phyloP scores from a whole-genome alignment of 2,888 invertebrate species.

The Drosophila falleni region DNA sequence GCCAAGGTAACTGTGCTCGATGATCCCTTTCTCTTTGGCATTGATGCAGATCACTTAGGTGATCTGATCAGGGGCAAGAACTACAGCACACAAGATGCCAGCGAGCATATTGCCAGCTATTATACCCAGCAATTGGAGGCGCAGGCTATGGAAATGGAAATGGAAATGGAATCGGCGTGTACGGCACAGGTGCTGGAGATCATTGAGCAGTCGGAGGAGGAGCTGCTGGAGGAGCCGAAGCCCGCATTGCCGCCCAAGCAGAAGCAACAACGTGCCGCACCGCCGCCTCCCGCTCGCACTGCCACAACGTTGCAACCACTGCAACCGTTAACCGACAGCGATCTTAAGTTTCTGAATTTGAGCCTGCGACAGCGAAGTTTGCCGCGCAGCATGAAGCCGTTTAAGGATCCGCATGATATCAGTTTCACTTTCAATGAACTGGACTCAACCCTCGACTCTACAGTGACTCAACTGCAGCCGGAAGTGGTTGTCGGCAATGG shows the following conservation, averaged over 20 bases:
- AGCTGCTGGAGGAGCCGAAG: slow-evolving; percentile 53
- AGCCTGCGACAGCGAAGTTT: slow-evolving; percentile 83
- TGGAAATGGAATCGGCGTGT: slow-evolving; percentile 21
- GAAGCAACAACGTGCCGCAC: slow-evolving; percentile 64
- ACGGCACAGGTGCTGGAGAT: slow-evolving; percentile 66
- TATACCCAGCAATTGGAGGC: slow-evolving; percentile 60
- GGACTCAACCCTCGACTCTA: slow-evolving; percentile 43
- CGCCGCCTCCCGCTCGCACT: slow-evolving; percentile 57
- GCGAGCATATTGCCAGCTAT: slow-evolving; percentile 82
- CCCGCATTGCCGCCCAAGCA: slow-evolving; percentile 82
- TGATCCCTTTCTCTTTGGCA: slow-evolving; percentile 85
- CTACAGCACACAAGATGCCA: slow-evolving; percentile 62
- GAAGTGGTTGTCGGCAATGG: slow-evolving; percentile 52
- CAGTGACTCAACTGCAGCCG: slow-evolving; percentile 28
- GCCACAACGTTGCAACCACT: slow-evolving; percentile 24
- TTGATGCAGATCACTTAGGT: slow-evolving; percentile 83
- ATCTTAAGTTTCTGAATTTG: slow-evolving; percentile 84
- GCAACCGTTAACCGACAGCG: slow-evolving; percentile 83
- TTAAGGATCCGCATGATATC: slow-evolving; percentile 83
- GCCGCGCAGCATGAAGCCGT: slow-evolving; percentile 83
- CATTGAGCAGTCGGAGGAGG: slow-evolving; percentile 65
- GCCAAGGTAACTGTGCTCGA: slow-evolving; percentile 85
- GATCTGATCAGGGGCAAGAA: slow-evolving; percentile 77
- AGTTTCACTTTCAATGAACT: slow-evolving; percentile 85
- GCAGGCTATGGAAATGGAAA: slow-evolving; percentile 13